These are phyloP conservation scores for Centroberyx gerrardi DNA, from an alignment of 2,797 vertebrate genomes.

Conservation along the genomic window DNA sequence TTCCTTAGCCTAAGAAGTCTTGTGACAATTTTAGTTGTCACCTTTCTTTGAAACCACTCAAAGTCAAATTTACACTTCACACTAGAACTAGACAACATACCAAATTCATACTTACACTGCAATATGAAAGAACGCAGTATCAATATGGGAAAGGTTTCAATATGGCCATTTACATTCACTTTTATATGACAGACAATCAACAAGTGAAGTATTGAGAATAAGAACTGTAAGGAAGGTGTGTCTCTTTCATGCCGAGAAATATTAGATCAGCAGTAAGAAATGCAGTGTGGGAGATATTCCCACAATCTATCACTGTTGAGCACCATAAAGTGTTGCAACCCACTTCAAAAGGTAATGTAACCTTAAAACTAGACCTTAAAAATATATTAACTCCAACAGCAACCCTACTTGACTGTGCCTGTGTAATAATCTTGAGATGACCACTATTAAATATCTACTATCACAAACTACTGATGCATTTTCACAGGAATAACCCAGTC, in stretches of 20 bases:
- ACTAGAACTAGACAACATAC: background rate
- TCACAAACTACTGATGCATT: slow-evolving; percentile 1
- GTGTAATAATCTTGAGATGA: slow-evolving; percentile 16
- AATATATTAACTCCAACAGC: too few species aligned
- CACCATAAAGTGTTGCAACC: background rate
- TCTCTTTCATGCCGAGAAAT: background rate
- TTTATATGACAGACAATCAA: slow-evolving; percentile 23
- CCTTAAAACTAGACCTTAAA: too few species aligned
- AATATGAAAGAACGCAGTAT: background rate
- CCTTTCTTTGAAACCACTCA: slow-evolving; percentile 34
- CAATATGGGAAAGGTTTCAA: too few species aligned
- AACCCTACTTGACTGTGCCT: background rate
- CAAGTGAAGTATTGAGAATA: background rate
- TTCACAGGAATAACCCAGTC: background rate
- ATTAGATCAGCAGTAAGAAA: background rate
- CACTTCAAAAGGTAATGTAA: too few species aligned
- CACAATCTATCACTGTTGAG: background rate
- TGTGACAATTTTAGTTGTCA: slow-evolving; percentile 33
- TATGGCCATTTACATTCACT: background rate
- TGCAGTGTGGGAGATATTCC: background rate
- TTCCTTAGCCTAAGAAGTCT: background rate
- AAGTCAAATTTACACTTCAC: slow-evolving; percentile 10
- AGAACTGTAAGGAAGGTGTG: background rate
- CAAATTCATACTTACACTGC: background rate
- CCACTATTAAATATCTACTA: background rate